Evolutionary conservation across 1,140 invertebrate genomes (phyloP).

Genomic region (Pemphigus obesinymphae): DNA sequence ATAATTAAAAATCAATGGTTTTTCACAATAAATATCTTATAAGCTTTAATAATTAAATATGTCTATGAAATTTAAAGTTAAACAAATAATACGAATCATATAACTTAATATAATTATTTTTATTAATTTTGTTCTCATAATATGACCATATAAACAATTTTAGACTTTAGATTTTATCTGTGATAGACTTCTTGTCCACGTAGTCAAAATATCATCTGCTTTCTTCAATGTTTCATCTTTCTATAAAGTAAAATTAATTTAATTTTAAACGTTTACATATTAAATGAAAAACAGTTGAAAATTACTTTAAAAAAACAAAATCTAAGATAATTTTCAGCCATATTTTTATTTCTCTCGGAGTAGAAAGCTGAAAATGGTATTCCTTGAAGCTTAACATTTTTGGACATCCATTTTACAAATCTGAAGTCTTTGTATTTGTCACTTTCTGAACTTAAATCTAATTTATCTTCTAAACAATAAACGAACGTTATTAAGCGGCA

Average conservation of each 20-base stretch:
- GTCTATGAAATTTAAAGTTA: too few relatives aligned
- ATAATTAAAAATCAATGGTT: too few relatives aligned
- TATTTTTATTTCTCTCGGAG: slow-evolving; percentile 68
- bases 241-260: neutral
- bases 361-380: slow-evolving; percentile 96
- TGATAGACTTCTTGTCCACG: neutral
- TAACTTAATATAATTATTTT: too few relatives aligned
- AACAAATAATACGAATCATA: too few relatives aligned
- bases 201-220: neutral
- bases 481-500: neutral
- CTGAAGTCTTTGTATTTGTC: slow-evolving; percentile 78
- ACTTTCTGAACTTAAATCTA: slow-evolving; percentile 62
- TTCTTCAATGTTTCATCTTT: slow-evolving; percentile 71
- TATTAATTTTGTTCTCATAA: too few relatives aligned
- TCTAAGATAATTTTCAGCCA: slow-evolving; percentile 83
- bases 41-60: too few relatives aligned
- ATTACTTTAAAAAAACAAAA: slow-evolving; percentile 91
- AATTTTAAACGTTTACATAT: neutral
- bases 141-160: too few relatives aligned
- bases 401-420: slow-evolving; percentile 93
- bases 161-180: neutral
- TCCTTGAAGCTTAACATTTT: slow-evolving; percentile 84
- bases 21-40: too few relatives aligned
- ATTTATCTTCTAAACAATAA: slow-evolving; percentile 47
- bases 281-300: neutral